A percentile compares a stretch with the other conserved stretches of the same genome.
These are phyloP conservation scores for Brachionus koreanus DNA, from an alignment of 1,140 invertebrate species.

Conservation along the genomic window DNA sequence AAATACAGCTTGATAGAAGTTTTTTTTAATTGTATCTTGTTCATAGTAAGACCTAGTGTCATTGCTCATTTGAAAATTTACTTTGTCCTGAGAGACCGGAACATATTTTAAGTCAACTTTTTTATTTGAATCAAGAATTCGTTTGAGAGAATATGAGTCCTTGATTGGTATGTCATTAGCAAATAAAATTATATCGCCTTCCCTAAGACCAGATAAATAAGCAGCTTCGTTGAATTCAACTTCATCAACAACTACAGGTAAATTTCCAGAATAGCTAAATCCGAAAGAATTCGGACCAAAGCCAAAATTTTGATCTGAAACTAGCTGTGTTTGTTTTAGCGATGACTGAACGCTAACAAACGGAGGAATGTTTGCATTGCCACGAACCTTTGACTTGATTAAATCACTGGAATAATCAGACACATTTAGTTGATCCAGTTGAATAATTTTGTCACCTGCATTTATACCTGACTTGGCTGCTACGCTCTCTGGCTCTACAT, in stretches of 20 bases:
- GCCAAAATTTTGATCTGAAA: neutral
- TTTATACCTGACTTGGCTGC: constrained; percentile 52
- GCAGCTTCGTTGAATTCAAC: neutral
- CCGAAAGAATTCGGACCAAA: neutral
- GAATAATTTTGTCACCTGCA: constrained; percentile 55
- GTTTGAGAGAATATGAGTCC: neutral
- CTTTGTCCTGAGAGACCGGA: neutral
- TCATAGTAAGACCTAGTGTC: neutral
- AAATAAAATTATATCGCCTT: neutral
- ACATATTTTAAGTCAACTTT: neutral
- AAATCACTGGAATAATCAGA: constrained; percentile 50
- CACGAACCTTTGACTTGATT: constrained; percentile 44
- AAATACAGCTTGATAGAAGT: neutral
- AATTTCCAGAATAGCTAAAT: neutral
- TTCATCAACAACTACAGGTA: neutral
- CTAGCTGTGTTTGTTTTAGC: neutral
- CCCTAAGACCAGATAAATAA: neutral
- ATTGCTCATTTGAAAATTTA: neutral
- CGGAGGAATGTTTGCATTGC: neutral
- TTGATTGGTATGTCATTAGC: neutral
- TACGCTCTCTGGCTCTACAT: constrained; percentile 52
- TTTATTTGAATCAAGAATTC: neutral
- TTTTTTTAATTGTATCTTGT: neutral
- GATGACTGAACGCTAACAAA: constrained; percentile 9
- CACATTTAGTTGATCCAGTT: constrained; percentile 55